Percentiles rank a stretch among this genome's conserved stretches.
Evolutionary conservation across 1,140 invertebrate genomes (phyloP).

Genomic region (Aphelinus certus): DNA sequence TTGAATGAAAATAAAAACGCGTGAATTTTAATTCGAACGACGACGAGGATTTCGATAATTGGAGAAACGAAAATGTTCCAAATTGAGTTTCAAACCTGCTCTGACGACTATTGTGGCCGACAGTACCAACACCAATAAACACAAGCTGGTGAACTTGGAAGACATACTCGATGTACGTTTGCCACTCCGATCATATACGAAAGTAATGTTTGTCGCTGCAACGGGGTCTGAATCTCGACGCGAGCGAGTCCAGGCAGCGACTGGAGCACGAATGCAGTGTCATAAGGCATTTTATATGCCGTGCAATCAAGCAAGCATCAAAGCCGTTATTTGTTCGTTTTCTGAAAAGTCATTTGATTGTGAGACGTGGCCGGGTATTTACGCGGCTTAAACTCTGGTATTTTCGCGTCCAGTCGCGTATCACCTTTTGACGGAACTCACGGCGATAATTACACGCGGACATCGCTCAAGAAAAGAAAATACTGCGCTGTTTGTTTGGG

Average conservation of each 20-base stretch:
- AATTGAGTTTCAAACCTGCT: slow-evolving; percentile 11
- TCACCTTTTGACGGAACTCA: neutral
- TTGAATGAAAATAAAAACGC: neutral
- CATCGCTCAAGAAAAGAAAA: no score
- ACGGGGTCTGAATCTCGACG: neutral
- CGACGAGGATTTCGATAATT: no score
- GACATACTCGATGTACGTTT: slow-evolving; percentile 2
- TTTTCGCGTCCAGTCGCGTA: neutral
- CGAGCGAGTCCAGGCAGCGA: neutral
- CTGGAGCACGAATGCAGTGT: slow-evolving; percentile 1
- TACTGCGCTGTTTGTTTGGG: no score
- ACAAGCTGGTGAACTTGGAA: slow-evolving; percentile 12
- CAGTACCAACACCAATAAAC: neutral
- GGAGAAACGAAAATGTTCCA: no score
- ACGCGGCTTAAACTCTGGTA: neutral
- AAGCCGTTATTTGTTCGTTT: neutral
- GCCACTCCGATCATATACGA: neutral
- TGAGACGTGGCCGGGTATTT: neutral
- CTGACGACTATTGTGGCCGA: neutral
- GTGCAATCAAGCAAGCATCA: neutral
- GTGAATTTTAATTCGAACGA: neutral
- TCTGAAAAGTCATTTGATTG: neutral
- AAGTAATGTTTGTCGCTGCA: neutral
- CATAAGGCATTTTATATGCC: slow-evolving; percentile 9
- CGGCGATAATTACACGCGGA: no score